These are phyloP conservation scores for Cossypha heuglini DNA, from an alignment of 2,797 vertebrate genomes.

Conservation along the genomic window DNA sequence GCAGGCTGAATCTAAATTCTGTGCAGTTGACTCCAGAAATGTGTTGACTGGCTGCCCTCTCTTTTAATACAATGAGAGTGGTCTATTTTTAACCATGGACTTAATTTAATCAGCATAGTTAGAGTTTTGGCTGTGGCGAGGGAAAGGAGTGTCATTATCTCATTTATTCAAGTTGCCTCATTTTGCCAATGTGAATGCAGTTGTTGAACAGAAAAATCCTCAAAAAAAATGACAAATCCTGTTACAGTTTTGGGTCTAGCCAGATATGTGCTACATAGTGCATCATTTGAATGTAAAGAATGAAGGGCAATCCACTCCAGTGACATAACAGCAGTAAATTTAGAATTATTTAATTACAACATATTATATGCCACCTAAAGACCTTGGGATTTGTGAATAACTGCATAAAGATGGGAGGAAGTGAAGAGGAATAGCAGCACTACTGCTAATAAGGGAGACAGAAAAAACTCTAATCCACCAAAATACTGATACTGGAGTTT, in stretches of 20 bases:
- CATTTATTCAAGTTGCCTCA: background rate
- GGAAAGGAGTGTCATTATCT: background rate
- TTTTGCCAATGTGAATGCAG: background rate
- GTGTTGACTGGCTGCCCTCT: background rate
- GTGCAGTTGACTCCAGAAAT: background rate
- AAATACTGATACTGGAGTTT: background rate
- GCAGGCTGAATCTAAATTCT: background rate
- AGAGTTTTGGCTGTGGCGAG: background rate
- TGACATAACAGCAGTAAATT: background rate
- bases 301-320: background rate
- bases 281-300: background rate
- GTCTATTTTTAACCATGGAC: slow-evolving; percentile 29
- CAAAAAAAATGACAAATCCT: background rate
- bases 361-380: background rate
- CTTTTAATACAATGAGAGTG: slow-evolving; percentile 13
- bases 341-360: background rate
- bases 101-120: slow-evolving; percentile 15
- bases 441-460: background rate
- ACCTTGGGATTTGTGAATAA: background rate
- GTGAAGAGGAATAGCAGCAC: background rate
- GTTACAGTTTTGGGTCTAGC: background rate
- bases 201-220: background rate
- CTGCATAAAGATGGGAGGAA: background rate
- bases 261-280: background rate
- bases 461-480: background rate